Conservation (phyloP, 2,888 invertebrate genomes). For the Drosophila mimica region DNA sequence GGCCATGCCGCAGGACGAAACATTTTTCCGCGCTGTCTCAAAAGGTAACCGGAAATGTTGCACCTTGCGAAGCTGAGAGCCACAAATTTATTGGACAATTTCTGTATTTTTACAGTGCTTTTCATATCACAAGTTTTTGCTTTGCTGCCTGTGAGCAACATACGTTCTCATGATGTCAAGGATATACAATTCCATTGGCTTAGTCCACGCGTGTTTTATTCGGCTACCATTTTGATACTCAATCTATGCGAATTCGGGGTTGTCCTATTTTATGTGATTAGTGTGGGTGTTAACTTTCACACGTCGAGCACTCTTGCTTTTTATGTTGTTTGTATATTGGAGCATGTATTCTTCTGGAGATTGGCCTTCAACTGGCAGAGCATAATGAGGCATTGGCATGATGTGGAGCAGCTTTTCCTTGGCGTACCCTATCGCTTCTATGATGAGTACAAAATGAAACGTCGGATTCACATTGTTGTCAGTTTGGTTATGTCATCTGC, state of each 20-base stretch:
- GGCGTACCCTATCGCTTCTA: constrained; percentile 80
- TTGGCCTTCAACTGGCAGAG: constrained; percentile 83
- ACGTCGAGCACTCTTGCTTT: constrained; percentile 76
- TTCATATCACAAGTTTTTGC: constrained; percentile 82
- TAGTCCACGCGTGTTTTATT: constrained; percentile 73
- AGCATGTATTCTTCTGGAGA: constrained; percentile 81
- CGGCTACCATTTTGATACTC: constrained; percentile 59
- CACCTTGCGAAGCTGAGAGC: not conserved
- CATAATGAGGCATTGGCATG: constrained; percentile 79
- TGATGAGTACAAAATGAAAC: constrained; percentile 76
- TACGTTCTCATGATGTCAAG: constrained; percentile 60
- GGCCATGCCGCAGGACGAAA: constrained; percentile 76
- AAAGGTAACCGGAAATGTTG: constrained; percentile 55
- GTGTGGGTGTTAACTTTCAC: constrained; percentile 74
- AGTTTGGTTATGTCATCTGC: constrained; percentile 72
- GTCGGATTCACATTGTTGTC: constrained; percentile 71
- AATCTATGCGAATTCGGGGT: constrained; percentile 77
- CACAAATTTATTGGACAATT: not conserved
- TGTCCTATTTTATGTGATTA: constrained; percentile 64
- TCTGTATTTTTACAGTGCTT: constrained; percentile 58
- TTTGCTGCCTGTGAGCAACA: constrained; percentile 79
- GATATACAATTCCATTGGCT: constrained; percentile 77
- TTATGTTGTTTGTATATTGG: constrained; percentile 78
- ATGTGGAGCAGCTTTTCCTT: constrained; percentile 82
- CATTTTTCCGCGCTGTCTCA: constrained; percentile 75